A percentile compares a stretch with the other conserved stretches of the same genome.
Evolutionary conservation across 2,888 invertebrate genomes (phyloP).

Genomic region (Pantelozetes paolii): DNA sequence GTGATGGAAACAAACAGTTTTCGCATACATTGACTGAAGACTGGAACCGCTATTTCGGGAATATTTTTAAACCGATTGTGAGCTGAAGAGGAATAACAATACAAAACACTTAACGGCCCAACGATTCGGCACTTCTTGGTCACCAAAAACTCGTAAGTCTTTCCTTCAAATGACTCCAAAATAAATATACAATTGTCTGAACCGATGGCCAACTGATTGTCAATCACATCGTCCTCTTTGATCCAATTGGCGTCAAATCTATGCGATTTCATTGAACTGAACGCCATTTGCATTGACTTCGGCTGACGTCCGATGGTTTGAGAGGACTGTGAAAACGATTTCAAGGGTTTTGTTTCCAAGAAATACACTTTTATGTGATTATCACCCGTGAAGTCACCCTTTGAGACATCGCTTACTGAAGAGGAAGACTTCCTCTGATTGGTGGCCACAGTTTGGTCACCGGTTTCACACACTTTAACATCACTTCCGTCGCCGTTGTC

Average conservation of each 20-base stretch:
- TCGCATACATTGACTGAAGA: slow-evolving; percentile 74
- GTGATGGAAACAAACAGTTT: slow-evolving; percentile 51
- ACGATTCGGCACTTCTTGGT: slow-evolving; percentile 65
- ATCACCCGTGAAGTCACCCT: background rate
- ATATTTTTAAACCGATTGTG: slow-evolving; percentile 66
- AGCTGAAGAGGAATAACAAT: slow-evolving; percentile 57
- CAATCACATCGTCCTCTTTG: slow-evolving; percentile 59
- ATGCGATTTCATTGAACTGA: slow-evolving; percentile 56
- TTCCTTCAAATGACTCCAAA: slow-evolving; percentile 70
- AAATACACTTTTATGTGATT: background rate
- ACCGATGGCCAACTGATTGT: slow-evolving; percentile 62
- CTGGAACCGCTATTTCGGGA: slow-evolving; percentile 69
- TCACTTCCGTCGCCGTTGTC: background rate
- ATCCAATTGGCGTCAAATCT: slow-evolving; percentile 64
- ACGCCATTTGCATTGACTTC: slow-evolving; percentile 42
- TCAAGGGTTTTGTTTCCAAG: background rate
- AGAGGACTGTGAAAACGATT: background rate
- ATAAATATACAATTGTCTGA: slow-evolving; percentile 61
- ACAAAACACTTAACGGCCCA: slow-evolving; percentile 72
- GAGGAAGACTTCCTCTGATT: background rate
- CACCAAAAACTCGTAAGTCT: slow-evolving; percentile 61
- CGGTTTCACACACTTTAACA: too few relatives aligned
- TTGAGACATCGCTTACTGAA: background rate
- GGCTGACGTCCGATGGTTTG: slow-evolving; percentile 2
- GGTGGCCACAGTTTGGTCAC: background rate